Evolutionary conservation across 2,888 invertebrate genomes (phyloP).

Genomic region (Merodon equestris): DNA sequence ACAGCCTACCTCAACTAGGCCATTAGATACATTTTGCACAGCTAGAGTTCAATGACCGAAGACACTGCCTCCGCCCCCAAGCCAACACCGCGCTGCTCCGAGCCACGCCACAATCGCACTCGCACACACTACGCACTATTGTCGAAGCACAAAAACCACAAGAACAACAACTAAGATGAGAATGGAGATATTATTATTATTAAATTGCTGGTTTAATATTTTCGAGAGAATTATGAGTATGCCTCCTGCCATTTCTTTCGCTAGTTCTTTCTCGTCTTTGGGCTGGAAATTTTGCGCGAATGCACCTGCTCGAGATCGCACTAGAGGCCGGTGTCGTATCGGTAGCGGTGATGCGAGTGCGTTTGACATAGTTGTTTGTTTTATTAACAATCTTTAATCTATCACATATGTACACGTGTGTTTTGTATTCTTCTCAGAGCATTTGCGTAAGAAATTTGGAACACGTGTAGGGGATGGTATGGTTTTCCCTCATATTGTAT

Average conservation of each 20-base stretch:
- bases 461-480: too few species aligned
- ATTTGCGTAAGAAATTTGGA: constrained; percentile 21
- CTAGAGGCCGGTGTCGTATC: neutral
- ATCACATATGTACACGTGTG: constrained; percentile 60
- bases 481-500: too few species aligned
- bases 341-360: neutral
- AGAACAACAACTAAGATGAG: constrained; percentile 27
- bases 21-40: constrained; percentile 65
- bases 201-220: constrained; percentile 63
- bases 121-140: neutral
- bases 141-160: constrained; percentile 13
- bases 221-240: constrained; percentile 42
- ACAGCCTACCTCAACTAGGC: constrained; percentile 68
- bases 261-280: constrained; percentile 5
- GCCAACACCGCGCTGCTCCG: constrained; percentile 5
- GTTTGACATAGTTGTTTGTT: constrained; percentile 42
- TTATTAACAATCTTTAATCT: constrained; percentile 59
- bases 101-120: neutral
- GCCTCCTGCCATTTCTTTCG: constrained; percentile 25
- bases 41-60: constrained; percentile 57
- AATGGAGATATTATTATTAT: constrained; percentile 49
- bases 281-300: constrained; percentile 54
- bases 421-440: neutral
- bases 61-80: constrained; percentile 5
- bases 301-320: constrained; percentile 50